Percentiles rank a stretch among this genome's conserved stretches.
These are phyloP conservation scores for Ictalurus punctatus DNA, from an alignment of 2,113 vertebrate species.

Conservation along the genomic window DNA sequence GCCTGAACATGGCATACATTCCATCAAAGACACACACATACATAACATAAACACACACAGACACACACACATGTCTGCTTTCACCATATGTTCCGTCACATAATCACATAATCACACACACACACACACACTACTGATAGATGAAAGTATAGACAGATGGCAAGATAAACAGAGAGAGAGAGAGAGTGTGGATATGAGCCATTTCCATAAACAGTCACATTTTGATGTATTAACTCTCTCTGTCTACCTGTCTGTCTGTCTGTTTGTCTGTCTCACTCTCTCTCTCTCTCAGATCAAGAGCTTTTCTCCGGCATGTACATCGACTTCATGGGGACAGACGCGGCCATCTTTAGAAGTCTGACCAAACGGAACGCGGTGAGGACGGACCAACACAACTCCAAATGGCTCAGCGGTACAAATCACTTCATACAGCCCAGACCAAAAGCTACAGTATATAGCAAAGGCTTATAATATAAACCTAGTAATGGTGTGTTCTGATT, in stretches of 20 bases:
- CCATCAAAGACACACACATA: not conserved
- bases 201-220: not conserved
- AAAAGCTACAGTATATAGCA: not conserved
- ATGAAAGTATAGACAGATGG: not conserved
- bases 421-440: not conserved
- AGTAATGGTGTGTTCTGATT: not conserved
- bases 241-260: not conserved
- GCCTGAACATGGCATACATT: not conserved
- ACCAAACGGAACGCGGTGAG: slow-evolving; percentile 90
- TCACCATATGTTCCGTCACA: not conserved
- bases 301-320: slow-evolving; percentile 98
- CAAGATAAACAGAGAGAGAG: slow-evolving; percentile 18
- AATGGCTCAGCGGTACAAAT: slow-evolving; percentile 91
- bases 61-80: not conserved
- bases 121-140: not conserved
- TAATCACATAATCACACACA: not conserved
- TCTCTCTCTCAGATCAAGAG: slow-evolving; percentile 83
- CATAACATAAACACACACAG: not conserved
- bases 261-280: not conserved
- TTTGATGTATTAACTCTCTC: not conserved
- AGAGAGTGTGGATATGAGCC: not conserved
- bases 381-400: slow-evolving; percentile 97
- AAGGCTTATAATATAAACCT: not conserved
- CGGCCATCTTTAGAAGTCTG: slow-evolving; percentile 95
- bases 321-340: slow-evolving; percentile 98